Base-by-base conservation (phyloP, 2,888 invertebrate genomes). In the Drosophila rellima region DNA sequence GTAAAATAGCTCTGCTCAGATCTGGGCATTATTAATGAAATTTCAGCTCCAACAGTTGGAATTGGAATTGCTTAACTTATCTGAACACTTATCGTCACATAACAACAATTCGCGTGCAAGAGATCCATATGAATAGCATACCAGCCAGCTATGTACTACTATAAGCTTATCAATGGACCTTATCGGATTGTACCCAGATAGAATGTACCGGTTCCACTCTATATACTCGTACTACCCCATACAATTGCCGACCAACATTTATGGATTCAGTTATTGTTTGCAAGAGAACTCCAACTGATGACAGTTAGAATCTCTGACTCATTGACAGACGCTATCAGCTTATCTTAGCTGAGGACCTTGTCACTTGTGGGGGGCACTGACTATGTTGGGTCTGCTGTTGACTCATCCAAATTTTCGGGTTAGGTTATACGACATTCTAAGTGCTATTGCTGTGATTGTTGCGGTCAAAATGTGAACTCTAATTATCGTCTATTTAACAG, bases 1-100 rank as follows among this genome's bases (percentile, higher is more conserved):
- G 68, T 84, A 78, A 71, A 51, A 26, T 50, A 10, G n/a, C 13
- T 8, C 6, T 8, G 26, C 29, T 52, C 13, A 60, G 71, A 64
- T 62, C 37, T 65, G 70, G 47, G 52, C 54, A 63, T 83, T 82
- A 86, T 73, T 80, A 88, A 65, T 80, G 62, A 64, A 71, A 54
- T 44, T 26, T 13, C 26, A 59, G 39, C 26, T 18, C 52, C 54
- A 50, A 62, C 48, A n/a, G n/a, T n/a, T 20, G 20, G 20, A 54
- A 50, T 62, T n/a, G 8, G 45, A 26, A 47, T 62, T 52, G 57
- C 35, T 35, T 7, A 52, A 68, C 78, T 78, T 75, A 78, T 75
- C 74, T 54, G n/a, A 0, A 0, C 29, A 26, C 44, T 64, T 75
- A 78, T 78, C 75, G 48, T 29, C 63, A 50, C 54, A 63, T 64